phyloP scores from a whole-genome alignment of 2,888 invertebrate genomes.

The Gasteruption jaculator region DNA sequence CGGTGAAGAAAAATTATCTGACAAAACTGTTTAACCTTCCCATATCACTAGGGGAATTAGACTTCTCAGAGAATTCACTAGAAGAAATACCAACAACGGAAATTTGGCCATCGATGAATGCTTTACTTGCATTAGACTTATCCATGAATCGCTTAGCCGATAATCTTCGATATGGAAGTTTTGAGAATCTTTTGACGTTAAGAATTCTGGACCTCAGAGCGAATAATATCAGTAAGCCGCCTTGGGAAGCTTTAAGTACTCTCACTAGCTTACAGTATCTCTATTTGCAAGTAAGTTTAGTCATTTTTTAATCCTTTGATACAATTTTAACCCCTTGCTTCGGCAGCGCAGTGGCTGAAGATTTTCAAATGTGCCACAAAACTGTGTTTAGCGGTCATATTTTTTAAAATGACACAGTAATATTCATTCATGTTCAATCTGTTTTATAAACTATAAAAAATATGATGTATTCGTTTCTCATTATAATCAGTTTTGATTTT shows the following conservation, averaged over 20 bases:
- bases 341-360: too few species aligned
- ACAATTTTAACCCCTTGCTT: too few species aligned
- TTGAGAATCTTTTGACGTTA: slow-evolving; percentile 69
- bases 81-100: slow-evolving; percentile 59
- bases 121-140: slow-evolving; percentile 73
- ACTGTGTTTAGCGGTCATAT: too few species aligned
- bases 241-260: slow-evolving; percentile 70
- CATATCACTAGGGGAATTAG: slow-evolving; percentile 67
- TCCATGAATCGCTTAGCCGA: slow-evolving; percentile 69
- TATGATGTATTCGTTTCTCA: too few species aligned
- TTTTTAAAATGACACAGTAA: too few species aligned
- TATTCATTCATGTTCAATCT: too few species aligned
- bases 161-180: slow-evolving; percentile 64
- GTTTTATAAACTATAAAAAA: too few species aligned
- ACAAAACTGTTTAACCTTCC: slow-evolving; percentile 69
- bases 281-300: slow-evolving; percentile 64
- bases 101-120: slow-evolving; percentile 87
- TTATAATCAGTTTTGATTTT: too few species aligned
- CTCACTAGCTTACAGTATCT: slow-evolving; percentile 78
- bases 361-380: too few species aligned
- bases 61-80: slow-evolving; percentile 70
- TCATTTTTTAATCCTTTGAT: neutral
- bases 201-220: slow-evolving; percentile 65
- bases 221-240: slow-evolving; percentile 71
- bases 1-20: slow-evolving; percentile 66